phyloP scores from a whole-genome alignment of 2,113 vertebrate genomes.

The Pseudopodoces humilis region DNA sequence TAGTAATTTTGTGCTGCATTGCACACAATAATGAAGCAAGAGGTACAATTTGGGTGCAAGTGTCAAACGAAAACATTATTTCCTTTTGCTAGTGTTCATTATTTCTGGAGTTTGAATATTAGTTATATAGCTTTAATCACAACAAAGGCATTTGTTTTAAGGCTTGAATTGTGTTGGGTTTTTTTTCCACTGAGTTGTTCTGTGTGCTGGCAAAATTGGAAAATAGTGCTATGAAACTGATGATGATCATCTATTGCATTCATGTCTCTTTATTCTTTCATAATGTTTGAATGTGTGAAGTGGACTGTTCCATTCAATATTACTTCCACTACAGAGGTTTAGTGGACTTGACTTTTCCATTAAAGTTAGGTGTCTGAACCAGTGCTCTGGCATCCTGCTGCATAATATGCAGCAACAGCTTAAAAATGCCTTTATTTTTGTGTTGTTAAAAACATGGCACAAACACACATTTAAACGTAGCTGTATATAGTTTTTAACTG shows the following conservation, averaged over 20 bases:
- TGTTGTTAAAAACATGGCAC: conserved; percentile 54
- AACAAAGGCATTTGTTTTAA: not conserved
- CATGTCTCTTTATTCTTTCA: not conserved
- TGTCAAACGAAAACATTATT: not conserved
- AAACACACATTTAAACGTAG: conserved; percentile 64
- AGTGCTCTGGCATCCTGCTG: conserved; percentile 32
- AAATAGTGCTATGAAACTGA: not conserved
- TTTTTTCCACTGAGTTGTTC: not conserved
- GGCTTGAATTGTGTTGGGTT: not conserved
- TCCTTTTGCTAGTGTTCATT: not conserved
- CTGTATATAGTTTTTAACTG: conserved; percentile 71
- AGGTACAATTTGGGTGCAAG: not conserved
- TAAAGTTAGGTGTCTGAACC: not conserved
- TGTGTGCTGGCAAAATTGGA: conserved; percentile 3
- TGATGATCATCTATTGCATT: not conserved
- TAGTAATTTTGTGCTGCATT: not conserved
- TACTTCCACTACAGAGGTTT: not conserved
- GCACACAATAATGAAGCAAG: not conserved
- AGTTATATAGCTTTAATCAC: not conserved
- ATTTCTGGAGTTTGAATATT: not conserved
- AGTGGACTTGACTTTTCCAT: not conserved
- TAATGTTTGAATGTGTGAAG: conserved; percentile 6
- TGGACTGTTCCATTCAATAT: not conserved
- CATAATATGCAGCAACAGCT: not conserved
- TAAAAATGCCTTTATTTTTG: conserved; percentile 57